These are phyloP conservation scores for Apamea epomidion DNA, from an alignment of 2,888 invertebrate genomes.

Conservation along the genomic window DNA sequence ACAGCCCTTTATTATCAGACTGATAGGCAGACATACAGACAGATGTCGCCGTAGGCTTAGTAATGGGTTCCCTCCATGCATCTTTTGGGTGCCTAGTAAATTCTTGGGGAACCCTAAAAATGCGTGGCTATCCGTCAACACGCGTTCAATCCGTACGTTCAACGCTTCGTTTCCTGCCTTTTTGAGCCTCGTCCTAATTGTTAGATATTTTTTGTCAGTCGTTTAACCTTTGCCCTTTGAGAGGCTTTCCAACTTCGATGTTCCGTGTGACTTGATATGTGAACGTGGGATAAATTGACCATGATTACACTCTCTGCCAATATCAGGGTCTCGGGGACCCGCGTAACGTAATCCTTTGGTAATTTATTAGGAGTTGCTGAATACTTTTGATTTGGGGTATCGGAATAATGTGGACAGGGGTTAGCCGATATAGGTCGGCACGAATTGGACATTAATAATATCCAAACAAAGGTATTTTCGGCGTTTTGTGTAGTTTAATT, in stretches of 20 bases:
- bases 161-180: slow-evolving; percentile 30
- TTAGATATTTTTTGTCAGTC: slow-evolving; percentile 17
- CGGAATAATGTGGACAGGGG: slow-evolving; percentile 34
- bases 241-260: slow-evolving; percentile 29
- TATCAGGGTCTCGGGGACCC: slow-evolving; percentile 65
- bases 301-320: slow-evolving; percentile 58
- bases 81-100: not conserved
- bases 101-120: not conserved
- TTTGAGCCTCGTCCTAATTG: slow-evolving; percentile 30
- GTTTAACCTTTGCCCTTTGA: slow-evolving; percentile 32
- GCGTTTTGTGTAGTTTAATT: not conserved
- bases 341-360: slow-evolving; percentile 67
- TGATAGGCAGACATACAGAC: no score
- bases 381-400: slow-evolving; percentile 66
- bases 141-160: slow-evolving; percentile 16
- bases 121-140: not conserved
- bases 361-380: slow-evolving; percentile 72
- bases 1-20: not conserved
- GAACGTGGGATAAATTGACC: slow-evolving; percentile 49
- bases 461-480: slow-evolving; percentile 20
- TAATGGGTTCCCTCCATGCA: no score
- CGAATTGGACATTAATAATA: slow-evolving; percentile 35
- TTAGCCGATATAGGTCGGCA: slow-evolving; percentile 11
- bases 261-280: slow-evolving; percentile 22
- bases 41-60: not conserved